Conservation (phyloP, 2,888 invertebrate species). For the Leucophora obtusa region DNA sequence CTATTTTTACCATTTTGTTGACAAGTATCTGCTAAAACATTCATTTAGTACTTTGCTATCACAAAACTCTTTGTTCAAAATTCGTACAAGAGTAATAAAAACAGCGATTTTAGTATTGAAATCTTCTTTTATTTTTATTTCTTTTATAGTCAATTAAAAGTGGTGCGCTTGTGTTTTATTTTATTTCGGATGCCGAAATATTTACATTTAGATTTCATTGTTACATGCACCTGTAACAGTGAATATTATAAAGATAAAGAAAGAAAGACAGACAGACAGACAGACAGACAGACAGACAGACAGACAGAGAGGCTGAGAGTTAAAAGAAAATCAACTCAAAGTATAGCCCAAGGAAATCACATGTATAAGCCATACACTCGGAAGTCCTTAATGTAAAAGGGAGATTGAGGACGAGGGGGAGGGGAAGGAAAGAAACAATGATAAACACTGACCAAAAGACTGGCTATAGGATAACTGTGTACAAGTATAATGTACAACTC, state of each 20-base stretch:
- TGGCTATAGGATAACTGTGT: background rate
- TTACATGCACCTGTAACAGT: background rate
- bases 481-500: conserved; percentile 14
- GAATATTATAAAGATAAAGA: conserved; percentile 10
- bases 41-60: too few species aligned
- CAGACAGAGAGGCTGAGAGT: background rate
- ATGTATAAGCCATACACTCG: conserved; percentile 50
- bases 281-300: conserved; percentile 12
- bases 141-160: too few species aligned
- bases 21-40: too few species aligned
- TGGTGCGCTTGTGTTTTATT: too few species aligned
- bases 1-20: too few species aligned
- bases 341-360: conserved; percentile 34
- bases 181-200: background rate
- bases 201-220: background rate
- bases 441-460: conserved; percentile 38
- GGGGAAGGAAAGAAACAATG: background rate
- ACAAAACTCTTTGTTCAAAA: too few species aligned
- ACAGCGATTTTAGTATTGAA: too few species aligned
- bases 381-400: conserved; percentile 42
- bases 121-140: too few species aligned
- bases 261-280: too few species aligned
- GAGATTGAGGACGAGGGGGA: background rate
- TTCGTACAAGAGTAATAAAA: too few species aligned
- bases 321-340: conserved; percentile 33